phyloP scores from a whole-genome alignment of 2,797 vertebrate species.

The Pseudotriccus pelzelni region DNA sequence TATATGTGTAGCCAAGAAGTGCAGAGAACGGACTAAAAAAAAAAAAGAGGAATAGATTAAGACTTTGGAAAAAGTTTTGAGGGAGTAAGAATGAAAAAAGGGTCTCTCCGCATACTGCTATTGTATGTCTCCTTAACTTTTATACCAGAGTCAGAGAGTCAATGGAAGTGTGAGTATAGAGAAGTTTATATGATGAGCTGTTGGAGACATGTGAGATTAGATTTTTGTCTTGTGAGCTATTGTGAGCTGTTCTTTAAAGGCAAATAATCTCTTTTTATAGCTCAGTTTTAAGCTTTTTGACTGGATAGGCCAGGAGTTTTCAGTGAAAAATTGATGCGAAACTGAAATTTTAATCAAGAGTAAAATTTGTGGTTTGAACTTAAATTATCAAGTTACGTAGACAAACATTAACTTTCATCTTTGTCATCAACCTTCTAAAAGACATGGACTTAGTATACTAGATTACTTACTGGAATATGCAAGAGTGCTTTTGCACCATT shows the following conservation, averaged over 20 bases:
- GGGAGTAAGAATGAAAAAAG: background rate
- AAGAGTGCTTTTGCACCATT: conserved; percentile 82
- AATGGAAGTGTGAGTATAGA: background rate
- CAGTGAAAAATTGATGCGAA: background rate
- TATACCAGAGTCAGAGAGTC: background rate
- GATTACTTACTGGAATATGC: conserved; percentile 84
- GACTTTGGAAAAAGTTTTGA: background rate
- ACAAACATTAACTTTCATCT: background rate
- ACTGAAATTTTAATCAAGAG: background rate
- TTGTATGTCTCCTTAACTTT: background rate
- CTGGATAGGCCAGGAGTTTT: background rate
- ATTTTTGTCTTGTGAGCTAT: background rate
- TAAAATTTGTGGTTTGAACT: background rate
- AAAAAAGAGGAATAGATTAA: background rate
- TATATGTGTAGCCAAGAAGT: background rate
- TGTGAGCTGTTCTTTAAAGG: background rate
- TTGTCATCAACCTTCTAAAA: background rate
- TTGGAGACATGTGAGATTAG: background rate
- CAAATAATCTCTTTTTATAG: background rate
- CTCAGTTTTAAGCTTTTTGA: background rate
- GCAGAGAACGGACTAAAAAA: background rate
- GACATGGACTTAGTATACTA: background rate
- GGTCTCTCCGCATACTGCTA: background rate
- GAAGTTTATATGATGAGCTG: background rate
- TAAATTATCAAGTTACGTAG: background rate